Percentiles rank a stretch among this genome's conserved stretches.
phyloP scores from a whole-genome alignment of 2,113 vertebrate species.

The Ancistrus triradiatus region DNA sequence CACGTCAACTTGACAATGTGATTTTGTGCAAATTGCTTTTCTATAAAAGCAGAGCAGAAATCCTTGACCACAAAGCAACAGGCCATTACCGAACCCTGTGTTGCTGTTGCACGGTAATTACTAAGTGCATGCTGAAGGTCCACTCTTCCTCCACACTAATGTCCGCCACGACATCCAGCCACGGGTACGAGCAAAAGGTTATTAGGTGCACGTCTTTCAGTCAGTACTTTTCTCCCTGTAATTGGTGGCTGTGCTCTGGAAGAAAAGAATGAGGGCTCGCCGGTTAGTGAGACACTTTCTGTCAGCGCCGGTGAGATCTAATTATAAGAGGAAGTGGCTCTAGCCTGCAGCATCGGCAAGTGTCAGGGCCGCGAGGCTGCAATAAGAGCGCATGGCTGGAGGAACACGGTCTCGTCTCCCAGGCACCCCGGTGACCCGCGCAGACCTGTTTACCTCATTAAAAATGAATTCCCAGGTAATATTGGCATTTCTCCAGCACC shows the following conservation, averaged over 20 bases:
- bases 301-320: conserved; percentile 65
- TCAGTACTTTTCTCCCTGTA: conserved; percentile 48
- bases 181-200: conserved; percentile 35
- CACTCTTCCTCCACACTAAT: conserved; percentile 10
- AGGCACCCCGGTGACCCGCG: conserved; percentile 59
- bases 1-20: neutral
- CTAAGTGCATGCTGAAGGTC: conserved; percentile 7
- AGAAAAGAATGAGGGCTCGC: conserved; percentile 50
- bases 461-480: conserved; percentile 73
- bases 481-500: conserved; percentile 46
- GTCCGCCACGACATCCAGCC: conserved; percentile 18
- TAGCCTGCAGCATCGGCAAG: conserved; percentile 58
- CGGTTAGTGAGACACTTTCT: conserved; percentile 46
- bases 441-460: conserved; percentile 72
- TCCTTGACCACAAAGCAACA: conserved; percentile 14
- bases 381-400: conserved; percentile 51
- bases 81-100: conserved; percentile 9
- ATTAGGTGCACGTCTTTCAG: conserved; percentile 30
- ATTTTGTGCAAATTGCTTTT: conserved; percentile 5
- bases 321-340: conserved; percentile 60
- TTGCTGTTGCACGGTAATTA: conserved; percentile 9
- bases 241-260: conserved; percentile 62
- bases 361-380: conserved; percentile 56
- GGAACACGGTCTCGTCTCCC: conserved; percentile 51
- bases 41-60: neutral